A percentile compares a stretch with the other conserved stretches of the same genome.
These are phyloP conservation scores for Cyanoderma ruficeps DNA, from an alignment of 2,113 vertebrate genomes.

Conservation along the genomic window DNA sequence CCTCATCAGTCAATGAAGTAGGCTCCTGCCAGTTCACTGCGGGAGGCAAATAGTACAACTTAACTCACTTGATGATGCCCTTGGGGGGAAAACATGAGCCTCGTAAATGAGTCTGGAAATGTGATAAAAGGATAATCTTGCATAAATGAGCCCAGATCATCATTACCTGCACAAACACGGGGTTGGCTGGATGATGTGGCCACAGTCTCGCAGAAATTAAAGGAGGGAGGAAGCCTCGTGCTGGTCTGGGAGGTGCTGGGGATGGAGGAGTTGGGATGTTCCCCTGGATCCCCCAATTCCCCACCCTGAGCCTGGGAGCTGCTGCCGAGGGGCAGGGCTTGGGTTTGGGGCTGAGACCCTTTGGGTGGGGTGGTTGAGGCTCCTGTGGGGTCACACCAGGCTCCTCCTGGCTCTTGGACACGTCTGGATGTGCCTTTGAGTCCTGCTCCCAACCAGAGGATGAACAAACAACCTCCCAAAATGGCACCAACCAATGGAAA, in stretches of 20 bases:
- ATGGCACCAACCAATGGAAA: not conserved
- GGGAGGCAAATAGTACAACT: slow-evolving; percentile 85
- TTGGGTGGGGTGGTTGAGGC: accelerated
- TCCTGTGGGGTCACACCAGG: not conserved
- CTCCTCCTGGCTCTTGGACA: not conserved
- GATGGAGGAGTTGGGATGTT: not conserved
- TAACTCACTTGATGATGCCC: slow-evolving; percentile 86
- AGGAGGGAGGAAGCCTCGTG: not conserved
- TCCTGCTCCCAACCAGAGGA: not conserved
- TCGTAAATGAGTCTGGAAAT: slow-evolving; percentile 83
- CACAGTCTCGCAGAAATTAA: slow-evolving; percentile 23
- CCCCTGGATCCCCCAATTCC: not conserved
- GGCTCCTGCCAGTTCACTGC: slow-evolving; percentile 83
- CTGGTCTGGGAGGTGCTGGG: not conserved
- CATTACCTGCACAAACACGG: slow-evolving; percentile 77
- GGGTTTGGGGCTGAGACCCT: not conserved
- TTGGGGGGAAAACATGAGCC: slow-evolving; percentile 79
- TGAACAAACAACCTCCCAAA: not conserved
- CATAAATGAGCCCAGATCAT: slow-evolving; percentile 81
- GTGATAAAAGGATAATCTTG: slow-evolving; percentile 88
- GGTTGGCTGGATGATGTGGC: slow-evolving; percentile 38
- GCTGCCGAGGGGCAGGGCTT: not conserved
- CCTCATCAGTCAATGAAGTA: slow-evolving; percentile 85
- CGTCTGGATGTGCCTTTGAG: not conserved
- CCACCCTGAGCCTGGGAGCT: accelerated